These are phyloP conservation scores for Mythimna ferrago DNA, from an alignment of 2,888 invertebrate genomes.

Conservation along the genomic window DNA sequence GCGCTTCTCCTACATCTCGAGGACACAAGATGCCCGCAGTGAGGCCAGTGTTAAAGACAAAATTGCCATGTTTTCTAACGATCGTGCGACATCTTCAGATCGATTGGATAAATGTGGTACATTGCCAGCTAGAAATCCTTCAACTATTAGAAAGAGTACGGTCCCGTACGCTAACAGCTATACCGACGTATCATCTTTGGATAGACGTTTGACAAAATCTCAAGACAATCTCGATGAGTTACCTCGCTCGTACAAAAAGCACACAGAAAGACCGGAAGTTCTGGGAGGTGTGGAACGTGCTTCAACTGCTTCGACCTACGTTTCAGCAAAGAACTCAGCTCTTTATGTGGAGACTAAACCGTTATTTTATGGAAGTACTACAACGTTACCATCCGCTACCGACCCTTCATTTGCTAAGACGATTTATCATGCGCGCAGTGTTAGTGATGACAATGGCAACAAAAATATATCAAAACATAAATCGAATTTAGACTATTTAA, in stretches of 20 bases:
- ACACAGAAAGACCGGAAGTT: slow-evolving; percentile 84
- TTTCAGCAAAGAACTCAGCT: slow-evolving; percentile 67
- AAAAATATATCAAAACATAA: slow-evolving; percentile 88
- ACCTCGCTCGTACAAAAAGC: slow-evolving; percentile 81
- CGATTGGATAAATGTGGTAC: slow-evolving; percentile 86
- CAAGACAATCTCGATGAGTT: slow-evolving; percentile 90
- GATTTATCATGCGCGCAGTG: slow-evolving; percentile 84
- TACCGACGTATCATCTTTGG: slow-evolving; percentile 81
- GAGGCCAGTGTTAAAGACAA: slow-evolving; percentile 96
- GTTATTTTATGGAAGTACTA: slow-evolving; percentile 87
- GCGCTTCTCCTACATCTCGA: slow-evolving; percentile 85
- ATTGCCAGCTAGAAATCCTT: slow-evolving; percentile 77
- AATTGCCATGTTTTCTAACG: slow-evolving; percentile 96
- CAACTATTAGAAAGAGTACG: slow-evolving; percentile 78
- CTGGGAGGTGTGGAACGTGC: slow-evolving; percentile 88
- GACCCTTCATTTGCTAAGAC: slow-evolving; percentile 78
- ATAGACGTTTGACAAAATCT: slow-evolving; percentile 86
- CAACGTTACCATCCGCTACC: slow-evolving; percentile 78
- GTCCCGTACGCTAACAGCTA: slow-evolving; percentile 77
- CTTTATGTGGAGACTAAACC: slow-evolving; percentile 79
- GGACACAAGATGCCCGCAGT: slow-evolving; percentile 94
- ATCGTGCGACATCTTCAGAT: slow-evolving; percentile 82
- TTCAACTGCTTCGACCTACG: slow-evolving; percentile 71
- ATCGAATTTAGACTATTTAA: slow-evolving; percentile 93
- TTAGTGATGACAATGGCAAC: slow-evolving; percentile 84